Evolutionary conservation across 2,797 vertebrate genomes (phyloP).

Genomic region (Tangara arthus): DNA sequence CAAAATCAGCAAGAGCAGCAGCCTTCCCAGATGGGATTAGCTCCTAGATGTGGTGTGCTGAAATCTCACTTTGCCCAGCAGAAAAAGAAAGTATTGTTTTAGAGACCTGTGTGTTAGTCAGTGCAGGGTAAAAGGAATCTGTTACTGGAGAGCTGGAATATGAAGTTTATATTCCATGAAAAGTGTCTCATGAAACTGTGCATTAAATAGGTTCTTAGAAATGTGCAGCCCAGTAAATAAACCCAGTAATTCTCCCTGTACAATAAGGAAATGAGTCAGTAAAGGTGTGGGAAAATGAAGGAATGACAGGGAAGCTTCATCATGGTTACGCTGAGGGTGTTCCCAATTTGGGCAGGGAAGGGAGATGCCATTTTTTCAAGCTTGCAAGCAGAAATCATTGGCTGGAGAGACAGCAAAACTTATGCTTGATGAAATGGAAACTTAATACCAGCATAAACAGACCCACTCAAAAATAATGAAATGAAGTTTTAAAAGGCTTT

Average conservation of each 20-base stretch:
- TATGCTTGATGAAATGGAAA: not conserved
- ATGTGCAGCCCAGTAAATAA: conserved; percentile 41
- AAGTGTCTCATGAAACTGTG: conserved; percentile 15
- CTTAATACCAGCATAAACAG: conserved; percentile 22
- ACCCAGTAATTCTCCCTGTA: not conserved
- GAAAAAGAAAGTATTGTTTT: not conserved
- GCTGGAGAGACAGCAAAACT: not conserved
- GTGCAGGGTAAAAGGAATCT: not conserved
- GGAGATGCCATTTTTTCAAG: not conserved
- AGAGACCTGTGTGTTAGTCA: not conserved
- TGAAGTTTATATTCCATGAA: conserved; percentile 35
- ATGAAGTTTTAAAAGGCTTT: conserved; percentile 46
- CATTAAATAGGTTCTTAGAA: conserved; percentile 42
- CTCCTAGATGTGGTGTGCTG: not conserved
- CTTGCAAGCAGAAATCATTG: not conserved
- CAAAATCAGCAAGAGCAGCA: not conserved
- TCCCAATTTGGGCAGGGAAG: not conserved
- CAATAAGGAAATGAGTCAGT: not conserved
- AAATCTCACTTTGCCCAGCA: not conserved
- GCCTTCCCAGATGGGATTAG: not conserved
- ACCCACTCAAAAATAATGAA: conserved; percentile 31
- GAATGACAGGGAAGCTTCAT: not conserved
- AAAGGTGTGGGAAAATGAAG: not conserved
- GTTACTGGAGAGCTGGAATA: not conserved
- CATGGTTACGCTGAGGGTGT: not conserved